These are phyloP conservation scores for Acanthisitta chloris DNA, from an alignment of 2,113 vertebrate species.

Conservation along the genomic window DNA sequence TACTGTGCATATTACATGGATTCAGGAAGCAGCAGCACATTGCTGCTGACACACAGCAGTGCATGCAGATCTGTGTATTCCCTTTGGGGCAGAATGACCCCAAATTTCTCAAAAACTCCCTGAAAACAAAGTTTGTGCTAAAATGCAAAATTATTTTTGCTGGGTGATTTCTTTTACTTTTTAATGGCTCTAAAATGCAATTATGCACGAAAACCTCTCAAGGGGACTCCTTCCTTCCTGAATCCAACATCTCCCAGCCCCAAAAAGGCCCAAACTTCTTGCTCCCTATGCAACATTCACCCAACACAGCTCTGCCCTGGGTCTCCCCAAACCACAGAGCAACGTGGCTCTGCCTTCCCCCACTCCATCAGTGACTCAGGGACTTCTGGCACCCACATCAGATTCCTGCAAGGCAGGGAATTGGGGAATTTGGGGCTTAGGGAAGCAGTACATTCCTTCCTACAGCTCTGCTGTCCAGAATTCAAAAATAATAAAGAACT, in stretches of 20 bases:
- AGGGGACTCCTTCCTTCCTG: background rate
- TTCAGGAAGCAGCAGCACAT: background rate
- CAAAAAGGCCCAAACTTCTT: background rate
- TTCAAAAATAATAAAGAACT: background rate
- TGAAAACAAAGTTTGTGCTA: background rate
- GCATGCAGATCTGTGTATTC: background rate
- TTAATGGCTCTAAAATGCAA: background rate
- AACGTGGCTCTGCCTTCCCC: fast-evolving
- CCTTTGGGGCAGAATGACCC: background rate
- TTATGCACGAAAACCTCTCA: background rate
- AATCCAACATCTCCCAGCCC: too few relatives aligned
- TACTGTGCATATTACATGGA: background rate
- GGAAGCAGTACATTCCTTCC: background rate
- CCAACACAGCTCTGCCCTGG: background rate
- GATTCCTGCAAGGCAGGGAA: too few relatives aligned
- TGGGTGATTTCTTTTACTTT: background rate
- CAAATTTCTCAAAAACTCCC: background rate
- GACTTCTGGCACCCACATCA: background rate
- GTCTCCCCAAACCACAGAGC: fast-evolving
- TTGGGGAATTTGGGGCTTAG: background rate
- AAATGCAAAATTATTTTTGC: background rate
- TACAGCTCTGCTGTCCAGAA: background rate
- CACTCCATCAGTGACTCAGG: background rate
- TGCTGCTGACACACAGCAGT: background rate
- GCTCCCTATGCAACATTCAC: background rate